Conservation (phyloP, 2,113 vertebrate genomes). For the Probosciger aterrimus region DNA sequence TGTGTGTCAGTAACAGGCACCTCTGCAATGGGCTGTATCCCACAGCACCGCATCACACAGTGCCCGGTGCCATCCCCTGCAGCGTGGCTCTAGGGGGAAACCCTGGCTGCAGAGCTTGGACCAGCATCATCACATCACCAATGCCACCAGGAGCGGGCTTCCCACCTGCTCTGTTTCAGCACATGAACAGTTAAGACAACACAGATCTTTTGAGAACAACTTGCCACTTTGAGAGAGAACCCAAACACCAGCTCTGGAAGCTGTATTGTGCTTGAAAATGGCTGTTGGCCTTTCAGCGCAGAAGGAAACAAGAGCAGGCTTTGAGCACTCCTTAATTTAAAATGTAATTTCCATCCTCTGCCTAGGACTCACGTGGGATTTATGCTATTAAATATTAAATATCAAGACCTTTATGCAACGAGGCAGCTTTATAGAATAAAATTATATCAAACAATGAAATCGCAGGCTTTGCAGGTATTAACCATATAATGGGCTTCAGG, state of each 20-base stretch:
- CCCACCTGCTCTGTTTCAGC: background rate
- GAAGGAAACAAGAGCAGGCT: background rate
- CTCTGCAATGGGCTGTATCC: background rate
- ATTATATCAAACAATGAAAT: slow-evolving; percentile 42
- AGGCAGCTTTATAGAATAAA: slow-evolving; percentile 47
- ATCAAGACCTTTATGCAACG: slow-evolving; percentile 59
- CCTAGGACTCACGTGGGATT: slow-evolving; percentile 47
- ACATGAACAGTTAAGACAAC: no score
- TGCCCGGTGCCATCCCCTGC: background rate
- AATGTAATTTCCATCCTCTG: slow-evolving; percentile 56
- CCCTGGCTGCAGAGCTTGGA: background rate
- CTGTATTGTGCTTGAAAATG: background rate
- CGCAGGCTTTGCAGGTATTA: slow-evolving; percentile 6
- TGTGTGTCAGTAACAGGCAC: fast-evolving
- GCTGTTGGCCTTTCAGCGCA: background rate
- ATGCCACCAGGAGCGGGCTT: fast-evolving
- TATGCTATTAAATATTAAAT: slow-evolving; percentile 68
- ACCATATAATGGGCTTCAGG: background rate
- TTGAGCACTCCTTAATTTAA: slow-evolving; percentile 33
- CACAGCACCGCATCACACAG: background rate
- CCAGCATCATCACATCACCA: fast-evolving
- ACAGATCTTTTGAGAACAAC: fast-evolving
- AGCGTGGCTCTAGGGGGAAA: fast-evolving
- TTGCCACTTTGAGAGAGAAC: background rate
- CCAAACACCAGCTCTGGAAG: background rate